phyloP scores from a whole-genome alignment of 2,888 invertebrate genomes.

The Agriopis marginaria region DNA sequence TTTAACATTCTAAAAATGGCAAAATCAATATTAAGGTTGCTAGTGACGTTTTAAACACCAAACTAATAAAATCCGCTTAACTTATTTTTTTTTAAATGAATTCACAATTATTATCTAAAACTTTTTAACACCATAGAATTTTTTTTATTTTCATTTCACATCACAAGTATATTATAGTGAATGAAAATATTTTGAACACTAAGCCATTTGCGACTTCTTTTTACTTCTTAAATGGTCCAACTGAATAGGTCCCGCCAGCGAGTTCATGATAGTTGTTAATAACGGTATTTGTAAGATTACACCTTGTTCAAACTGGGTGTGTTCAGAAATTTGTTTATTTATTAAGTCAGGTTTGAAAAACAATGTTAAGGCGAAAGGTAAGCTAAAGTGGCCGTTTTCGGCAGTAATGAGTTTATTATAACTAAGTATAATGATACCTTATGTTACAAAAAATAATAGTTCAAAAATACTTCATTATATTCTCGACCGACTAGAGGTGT shows the following conservation, averaged over 20 bases:
- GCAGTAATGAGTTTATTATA: too few relatives aligned
- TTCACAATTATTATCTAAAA: neutral
- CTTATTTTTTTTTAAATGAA: neutral
- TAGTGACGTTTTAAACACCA: neutral
- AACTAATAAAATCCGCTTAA: neutral
- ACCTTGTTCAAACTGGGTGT: slow-evolving; percentile 3
- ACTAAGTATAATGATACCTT: too few relatives aligned
- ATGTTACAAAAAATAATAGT: too few relatives aligned
- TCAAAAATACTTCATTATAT: too few relatives aligned
- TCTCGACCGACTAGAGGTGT: too few relatives aligned
- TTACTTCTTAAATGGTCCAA: slow-evolving; percentile 1
- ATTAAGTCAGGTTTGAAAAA: slow-evolving; percentile 7
- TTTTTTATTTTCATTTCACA: neutral
- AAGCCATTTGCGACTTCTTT: neutral
- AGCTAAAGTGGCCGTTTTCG: too few relatives aligned
- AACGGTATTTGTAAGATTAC: slow-evolving; percentile 15
- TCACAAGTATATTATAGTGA: neutral
- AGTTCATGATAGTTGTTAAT: slow-evolving; percentile 6
- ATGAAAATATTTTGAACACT: neutral
- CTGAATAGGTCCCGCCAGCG: slow-evolving; percentile 4
- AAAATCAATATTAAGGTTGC: neutral
- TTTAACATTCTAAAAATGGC: neutral
- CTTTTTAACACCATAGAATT: too few relatives aligned
- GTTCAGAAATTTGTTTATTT: slow-evolving; percentile 6
- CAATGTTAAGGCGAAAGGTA: neutral